Evolutionary conservation across 2,888 invertebrate genomes (phyloP).

Genomic region (Torymus auratus): DNA sequence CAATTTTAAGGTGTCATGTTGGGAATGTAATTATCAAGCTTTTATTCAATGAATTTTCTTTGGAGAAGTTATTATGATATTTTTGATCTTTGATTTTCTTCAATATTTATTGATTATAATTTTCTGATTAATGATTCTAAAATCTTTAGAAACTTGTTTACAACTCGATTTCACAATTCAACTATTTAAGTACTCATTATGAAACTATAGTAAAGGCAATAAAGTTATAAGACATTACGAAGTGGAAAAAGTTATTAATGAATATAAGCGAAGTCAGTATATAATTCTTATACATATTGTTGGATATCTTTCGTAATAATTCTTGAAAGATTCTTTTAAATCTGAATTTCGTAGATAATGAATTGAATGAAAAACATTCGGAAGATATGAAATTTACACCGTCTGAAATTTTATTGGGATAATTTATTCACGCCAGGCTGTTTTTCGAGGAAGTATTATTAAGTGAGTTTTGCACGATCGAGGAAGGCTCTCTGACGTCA

Average conservation of each 20-base stretch:
- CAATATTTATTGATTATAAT: too few relatives aligned
- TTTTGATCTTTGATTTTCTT: too few relatives aligned
- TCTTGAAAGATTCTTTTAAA: not conserved
- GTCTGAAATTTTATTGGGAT: conserved; percentile 12
- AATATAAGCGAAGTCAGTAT: not conserved
- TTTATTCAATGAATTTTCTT: too few relatives aligned
- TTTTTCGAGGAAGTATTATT: conserved; percentile 14
- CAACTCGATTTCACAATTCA: not conserved
- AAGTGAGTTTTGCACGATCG: conserved; percentile 26
- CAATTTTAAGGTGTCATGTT: too few relatives aligned
- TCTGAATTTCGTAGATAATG: not conserved
- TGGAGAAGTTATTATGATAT: too few relatives aligned
- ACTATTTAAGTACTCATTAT: too few relatives aligned
- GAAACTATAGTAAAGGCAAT: not conserved
- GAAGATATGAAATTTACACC: not conserved
- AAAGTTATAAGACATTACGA: not conserved
- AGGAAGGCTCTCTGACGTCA: conserved; percentile 35
- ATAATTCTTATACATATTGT: not conserved
- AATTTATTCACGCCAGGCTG: conserved; percentile 25
- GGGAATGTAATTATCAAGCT: too few relatives aligned
- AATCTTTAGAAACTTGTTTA: conserved; percentile 12
- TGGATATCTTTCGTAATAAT: not conserved
- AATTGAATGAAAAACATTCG: conserved; percentile 9
- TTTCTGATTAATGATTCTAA: conserved; percentile 3
- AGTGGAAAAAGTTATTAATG: conserved; percentile 15